phyloP scores from a whole-genome alignment of 2,797 vertebrate genomes.

The Morelia viridis region DNA sequence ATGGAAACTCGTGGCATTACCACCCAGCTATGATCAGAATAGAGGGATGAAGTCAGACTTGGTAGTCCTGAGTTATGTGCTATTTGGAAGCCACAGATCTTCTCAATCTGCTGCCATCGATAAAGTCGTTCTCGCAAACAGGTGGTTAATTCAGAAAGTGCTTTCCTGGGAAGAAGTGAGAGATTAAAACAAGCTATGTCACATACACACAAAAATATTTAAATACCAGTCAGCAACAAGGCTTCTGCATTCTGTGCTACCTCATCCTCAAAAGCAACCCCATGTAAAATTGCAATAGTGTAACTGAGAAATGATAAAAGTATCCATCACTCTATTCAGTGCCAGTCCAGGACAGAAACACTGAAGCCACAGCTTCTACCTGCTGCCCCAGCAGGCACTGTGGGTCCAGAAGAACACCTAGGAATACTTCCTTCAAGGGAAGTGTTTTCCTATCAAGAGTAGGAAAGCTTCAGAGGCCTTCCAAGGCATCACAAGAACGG shows the following conservation, averaged over 20 bases:
- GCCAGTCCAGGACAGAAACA: neutral
- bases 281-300: neutral
- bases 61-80: conserved; percentile 94
- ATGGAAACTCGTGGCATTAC: conserved; percentile 96
- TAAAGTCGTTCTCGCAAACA: conserved; percentile 95
- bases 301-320: neutral
- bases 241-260: too few relatives aligned
- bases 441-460: too few relatives aligned
- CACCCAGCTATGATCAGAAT: conserved; percentile 98
- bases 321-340: neutral
- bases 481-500: too few relatives aligned
- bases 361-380: neutral
- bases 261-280: neutral
- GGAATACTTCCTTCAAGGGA: neutral
- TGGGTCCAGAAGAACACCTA: neutral
- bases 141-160: conserved; percentile 93
- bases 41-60: conserved; percentile 91
- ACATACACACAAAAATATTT: neutral
- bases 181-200: neutral
- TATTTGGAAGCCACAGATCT: conserved; percentile 93
- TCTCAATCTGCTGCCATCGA: conserved; percentile 99
- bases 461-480: too few relatives aligned
- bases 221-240: neutral
- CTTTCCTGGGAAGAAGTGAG: conserved; percentile 79
- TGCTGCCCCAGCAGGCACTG: neutral